Percentiles rank a stretch among this genome's conserved stretches.
phyloP scores from a whole-genome alignment of 2,888 invertebrate genomes.

The Lasioglossum calceatum region DNA sequence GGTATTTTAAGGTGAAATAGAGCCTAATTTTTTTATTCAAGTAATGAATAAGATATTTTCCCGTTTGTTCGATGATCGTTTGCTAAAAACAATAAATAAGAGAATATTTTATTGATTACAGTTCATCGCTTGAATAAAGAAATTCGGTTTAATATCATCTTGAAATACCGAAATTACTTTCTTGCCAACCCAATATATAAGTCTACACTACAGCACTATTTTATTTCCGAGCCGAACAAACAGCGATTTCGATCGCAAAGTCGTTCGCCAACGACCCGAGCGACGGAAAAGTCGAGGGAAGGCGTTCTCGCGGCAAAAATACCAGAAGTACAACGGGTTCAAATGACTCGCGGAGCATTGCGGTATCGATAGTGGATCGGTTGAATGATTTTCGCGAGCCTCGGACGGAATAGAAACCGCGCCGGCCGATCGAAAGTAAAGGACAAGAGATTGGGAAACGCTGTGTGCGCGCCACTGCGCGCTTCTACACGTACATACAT shows the following conservation, averaged over 20 bases:
- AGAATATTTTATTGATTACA: no score
- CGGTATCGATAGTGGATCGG: background rate
- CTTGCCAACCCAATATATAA: no score
- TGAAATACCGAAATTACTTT: no score
- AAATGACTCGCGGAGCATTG: background rate
- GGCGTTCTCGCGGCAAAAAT: background rate
- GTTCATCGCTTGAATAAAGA: no score
- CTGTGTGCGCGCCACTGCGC: slow-evolving; percentile 3
- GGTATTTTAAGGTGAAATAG: no score
- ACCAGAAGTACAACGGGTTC: background rate
- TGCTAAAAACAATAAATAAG: no score
- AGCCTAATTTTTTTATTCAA: no score
- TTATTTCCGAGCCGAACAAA: background rate
- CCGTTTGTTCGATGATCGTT: no score
- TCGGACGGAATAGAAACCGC: background rate
- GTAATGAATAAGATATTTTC: no score
- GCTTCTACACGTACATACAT: background rate
- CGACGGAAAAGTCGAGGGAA: background rate
- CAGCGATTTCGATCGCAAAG: background rate
- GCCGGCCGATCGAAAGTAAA: slow-evolving; percentile 4
- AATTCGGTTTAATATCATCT: no score
- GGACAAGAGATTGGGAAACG: slow-evolving; percentile 39
- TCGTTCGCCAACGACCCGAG: background rate
- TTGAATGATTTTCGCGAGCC: slow-evolving; percentile 1
- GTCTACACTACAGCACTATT: background rate